These are phyloP conservation scores for Heliconius himera DNA, from an alignment of 1,140 invertebrate genomes.

Conservation along the genomic window DNA sequence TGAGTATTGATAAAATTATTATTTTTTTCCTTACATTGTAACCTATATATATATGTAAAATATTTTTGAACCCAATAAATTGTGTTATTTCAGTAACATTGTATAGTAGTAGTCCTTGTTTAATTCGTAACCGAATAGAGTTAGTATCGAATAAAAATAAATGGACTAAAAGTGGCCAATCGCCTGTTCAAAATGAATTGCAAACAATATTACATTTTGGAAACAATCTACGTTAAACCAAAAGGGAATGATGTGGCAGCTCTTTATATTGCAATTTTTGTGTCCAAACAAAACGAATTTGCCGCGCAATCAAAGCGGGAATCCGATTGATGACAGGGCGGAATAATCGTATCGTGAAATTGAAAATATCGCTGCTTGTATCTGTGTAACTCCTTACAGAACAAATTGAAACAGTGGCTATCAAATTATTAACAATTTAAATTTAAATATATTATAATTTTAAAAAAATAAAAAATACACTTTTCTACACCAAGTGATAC, in stretches of 20 bases:
- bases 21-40: no score
- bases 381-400: slow-evolving; percentile 69
- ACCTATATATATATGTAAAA: not conserved
- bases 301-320: slow-evolving; percentile 81
- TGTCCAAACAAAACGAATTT: slow-evolving; percentile 82
- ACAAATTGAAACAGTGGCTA: slow-evolving; percentile 40
- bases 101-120: slow-evolving; percentile 37
- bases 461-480: no score
- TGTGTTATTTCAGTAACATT: slow-evolving; percentile 61
- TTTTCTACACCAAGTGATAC: no score
- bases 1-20: no score
- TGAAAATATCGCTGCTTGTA: slow-evolving; percentile 77
- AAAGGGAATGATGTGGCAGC: slow-evolving; percentile 81
- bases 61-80: slow-evolving; percentile 35
- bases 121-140: slow-evolving; percentile 45
- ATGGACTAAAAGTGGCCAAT: slow-evolving; percentile 75
- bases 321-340: slow-evolving; percentile 81
- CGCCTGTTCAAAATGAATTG: slow-evolving; percentile 78
- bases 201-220: slow-evolving; percentile 80
- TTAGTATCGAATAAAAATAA: slow-evolving; percentile 68
- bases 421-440: not conserved
- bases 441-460: not conserved
- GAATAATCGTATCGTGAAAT: slow-evolving; percentile 82
- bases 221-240: slow-evolving; percentile 81
- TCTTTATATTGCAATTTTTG: slow-evolving; percentile 82